These are phyloP conservation scores for Tokudaia muenninki DNA, from an alignment of 2,797 vertebrate genomes.

Conservation along the genomic window DNA sequence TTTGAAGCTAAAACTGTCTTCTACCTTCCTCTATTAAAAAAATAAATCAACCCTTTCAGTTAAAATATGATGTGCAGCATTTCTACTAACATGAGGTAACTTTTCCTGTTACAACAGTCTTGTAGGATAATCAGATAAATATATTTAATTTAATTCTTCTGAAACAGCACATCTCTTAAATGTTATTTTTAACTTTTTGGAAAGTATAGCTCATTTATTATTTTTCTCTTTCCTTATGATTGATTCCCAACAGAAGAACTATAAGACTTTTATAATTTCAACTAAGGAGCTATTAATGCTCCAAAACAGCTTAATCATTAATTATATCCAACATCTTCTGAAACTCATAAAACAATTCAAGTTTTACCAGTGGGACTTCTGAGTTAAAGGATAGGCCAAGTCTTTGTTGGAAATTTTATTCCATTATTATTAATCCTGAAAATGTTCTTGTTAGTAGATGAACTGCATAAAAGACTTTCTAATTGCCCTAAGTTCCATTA, in stretches of 20 bases:
- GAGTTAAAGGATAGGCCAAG: conserved; percentile 37
- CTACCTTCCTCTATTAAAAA: neutral
- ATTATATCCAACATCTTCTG: conserved; percentile 44
- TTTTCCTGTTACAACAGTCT: neutral
- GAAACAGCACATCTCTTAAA: neutral
- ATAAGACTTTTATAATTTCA: conserved; percentile 53
- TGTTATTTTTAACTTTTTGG: conserved; percentile 11
- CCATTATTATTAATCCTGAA: conserved; percentile 79
- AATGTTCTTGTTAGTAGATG: conserved; percentile 78
- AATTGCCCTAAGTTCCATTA: conserved; percentile 82
- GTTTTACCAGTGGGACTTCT: conserved; percentile 69
- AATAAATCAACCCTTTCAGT: neutral
- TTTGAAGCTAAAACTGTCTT: neutral
- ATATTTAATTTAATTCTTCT: neutral
- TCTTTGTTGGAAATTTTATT: conserved; percentile 69
- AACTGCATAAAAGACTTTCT: conserved; percentile 82
- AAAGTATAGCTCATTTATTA: neutral
- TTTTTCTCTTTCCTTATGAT: conserved; percentile 47
- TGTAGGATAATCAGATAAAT: neutral
- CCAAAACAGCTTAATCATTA: conserved; percentile 60
- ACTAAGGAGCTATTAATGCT: conserved; percentile 58
- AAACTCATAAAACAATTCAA: conserved; percentile 71
- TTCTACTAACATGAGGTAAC: neutral
- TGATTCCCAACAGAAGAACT: conserved; percentile 46
- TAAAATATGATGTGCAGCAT: neutral